Conservation (phyloP, 1,140 invertebrate genomes). For the Muscidifurax raptorellus region DNA sequence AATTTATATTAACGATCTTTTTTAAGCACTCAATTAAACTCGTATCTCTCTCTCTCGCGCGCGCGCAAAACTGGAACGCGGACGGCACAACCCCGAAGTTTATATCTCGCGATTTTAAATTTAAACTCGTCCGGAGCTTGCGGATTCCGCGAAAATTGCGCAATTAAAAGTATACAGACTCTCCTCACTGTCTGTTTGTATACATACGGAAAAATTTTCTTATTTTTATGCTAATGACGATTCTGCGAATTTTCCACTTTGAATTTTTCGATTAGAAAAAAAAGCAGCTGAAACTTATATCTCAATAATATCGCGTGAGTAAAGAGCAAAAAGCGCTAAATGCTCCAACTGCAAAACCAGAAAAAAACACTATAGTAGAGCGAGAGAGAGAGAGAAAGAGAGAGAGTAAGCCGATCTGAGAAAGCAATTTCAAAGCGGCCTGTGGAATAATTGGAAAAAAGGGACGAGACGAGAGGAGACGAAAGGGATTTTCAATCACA, state of each 20-base stretch:
- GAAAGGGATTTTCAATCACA: slow-evolving; percentile 21
- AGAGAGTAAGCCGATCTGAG: neutral
- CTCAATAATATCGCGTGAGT: neutral
- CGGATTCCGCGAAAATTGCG: neutral
- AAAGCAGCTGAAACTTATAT: neutral
- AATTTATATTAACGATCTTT: too few species aligned
- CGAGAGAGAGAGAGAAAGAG: too few species aligned
- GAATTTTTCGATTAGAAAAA: neutral
- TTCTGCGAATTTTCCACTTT: too few species aligned
- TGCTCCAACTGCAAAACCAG: neutral
- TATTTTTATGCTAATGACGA: too few species aligned
- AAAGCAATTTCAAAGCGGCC: neutral
- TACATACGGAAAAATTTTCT: neutral
- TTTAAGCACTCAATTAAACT: too few species aligned
- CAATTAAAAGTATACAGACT: neutral
- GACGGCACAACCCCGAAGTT: too few species aligned
- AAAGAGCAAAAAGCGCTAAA: neutral
- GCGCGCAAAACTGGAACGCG: too few species aligned
- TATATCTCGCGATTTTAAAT: too few species aligned
- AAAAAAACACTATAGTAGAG: neutral
- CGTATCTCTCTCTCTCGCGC: too few species aligned
- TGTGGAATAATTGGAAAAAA: slow-evolving; percentile 4
- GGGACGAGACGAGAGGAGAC: neutral
- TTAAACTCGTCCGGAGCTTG: too few species aligned
- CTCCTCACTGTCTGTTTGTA: too few species aligned